Base-by-base conservation (phyloP, 2,797 vertebrate species). In the Dromococcyx pavoninus region DNA sequence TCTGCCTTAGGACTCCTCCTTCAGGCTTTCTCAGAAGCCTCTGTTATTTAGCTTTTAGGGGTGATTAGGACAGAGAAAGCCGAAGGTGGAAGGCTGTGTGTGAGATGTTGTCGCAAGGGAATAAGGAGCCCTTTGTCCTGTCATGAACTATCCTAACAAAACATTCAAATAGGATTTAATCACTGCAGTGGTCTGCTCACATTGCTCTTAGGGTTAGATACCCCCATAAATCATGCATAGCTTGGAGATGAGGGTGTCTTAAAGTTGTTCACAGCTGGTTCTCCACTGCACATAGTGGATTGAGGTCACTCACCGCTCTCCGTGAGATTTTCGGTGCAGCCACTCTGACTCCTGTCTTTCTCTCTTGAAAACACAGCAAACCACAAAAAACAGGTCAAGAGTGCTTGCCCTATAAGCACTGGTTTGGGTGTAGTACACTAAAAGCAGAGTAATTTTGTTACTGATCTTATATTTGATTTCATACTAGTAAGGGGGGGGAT, bases 91-190 rank as follows among this genome's bases (percentile, higher is more conserved):
- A 95, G 54, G 66, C 73, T 84, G 39, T 8, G 23, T 33, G 70
- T 37, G 89, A 94, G 92, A 80, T 70, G 62, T 19, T 78, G 91
- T 46, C 76, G 0, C 92, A 78, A 73, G 95, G 93, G 94, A 96
- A 95, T 95, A 86, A 78, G 85, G 71, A 93, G 79, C 56, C 94
- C 94, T 96, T 97, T 96, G 96, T 97, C 94, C 95, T 96, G 94
- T 96, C 96, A 96, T 73, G 85, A 95, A 86, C 94, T 96, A 94
- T 92, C 88, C 92, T 88, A 93, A 96, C 91, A 94, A 93, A 95
- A 94, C 91, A 95, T 97, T 96, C 89, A 96, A 93, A 95, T 73
- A 91, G 87, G 73, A 78, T 96, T 95, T 97, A 96, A 96, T 96
- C 94, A 96, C 91, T 76, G 79, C 85, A 94, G 62, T 91, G 87